These are phyloP conservation scores for Hydrochoerus hydrochaeris DNA, from an alignment of 2,113 vertebrate species.

Conservation along the genomic window DNA sequence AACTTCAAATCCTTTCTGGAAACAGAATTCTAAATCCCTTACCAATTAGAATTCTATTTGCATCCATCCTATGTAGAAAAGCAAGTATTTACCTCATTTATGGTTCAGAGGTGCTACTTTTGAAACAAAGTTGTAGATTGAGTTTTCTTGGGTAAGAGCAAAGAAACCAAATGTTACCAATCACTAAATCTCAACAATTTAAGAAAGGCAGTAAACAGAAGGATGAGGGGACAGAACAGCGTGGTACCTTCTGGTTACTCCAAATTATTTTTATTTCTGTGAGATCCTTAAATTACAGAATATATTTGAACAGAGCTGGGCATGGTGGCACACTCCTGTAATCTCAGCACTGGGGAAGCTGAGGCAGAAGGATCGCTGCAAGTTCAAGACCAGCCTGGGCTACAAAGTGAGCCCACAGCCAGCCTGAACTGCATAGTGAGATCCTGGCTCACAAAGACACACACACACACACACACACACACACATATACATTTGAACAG, in stretches of 20 bases:
- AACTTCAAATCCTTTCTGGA: not conserved
- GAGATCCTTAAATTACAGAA: slow-evolving; percentile 2
- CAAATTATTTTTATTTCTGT: slow-evolving; percentile 35
- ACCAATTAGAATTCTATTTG: not conserved
- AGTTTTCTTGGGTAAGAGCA: not conserved
- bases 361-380: no score
- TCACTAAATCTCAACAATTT: not conserved
- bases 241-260: not conserved
- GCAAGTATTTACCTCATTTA: slow-evolving; percentile 24
- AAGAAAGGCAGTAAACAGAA: slow-evolving; percentile 21
- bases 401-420: no score
- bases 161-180: not conserved
- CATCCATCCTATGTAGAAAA: not conserved
- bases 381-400: no score
- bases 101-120: not conserved
- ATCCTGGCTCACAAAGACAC: no score
- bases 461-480: no score
- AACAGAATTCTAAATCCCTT: not conserved
- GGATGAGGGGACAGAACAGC: not conserved
- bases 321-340: no score
- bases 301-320: not conserved
- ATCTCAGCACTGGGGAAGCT: no score
- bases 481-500: not conserved
- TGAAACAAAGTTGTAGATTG: not conserved
- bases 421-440: no score